A percentile compares a stretch with the other conserved stretches of the same genome.
Conservation (phyloP, 92 coral and sea anemone genomes). For the Heteractis magnifica region DNA sequence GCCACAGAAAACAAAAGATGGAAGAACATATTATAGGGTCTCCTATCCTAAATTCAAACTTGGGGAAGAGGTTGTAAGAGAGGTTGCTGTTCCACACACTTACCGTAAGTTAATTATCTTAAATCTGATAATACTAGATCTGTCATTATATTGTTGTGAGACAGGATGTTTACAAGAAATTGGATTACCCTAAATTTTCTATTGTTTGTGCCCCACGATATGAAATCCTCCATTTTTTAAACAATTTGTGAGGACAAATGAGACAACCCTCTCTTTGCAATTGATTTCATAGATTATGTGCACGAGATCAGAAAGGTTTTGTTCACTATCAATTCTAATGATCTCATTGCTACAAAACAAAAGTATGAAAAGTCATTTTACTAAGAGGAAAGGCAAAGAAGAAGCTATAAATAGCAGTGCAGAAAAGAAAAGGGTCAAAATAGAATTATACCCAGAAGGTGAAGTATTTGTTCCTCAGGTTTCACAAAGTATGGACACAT, state of each 20-base stretch:
- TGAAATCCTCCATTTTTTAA: no score
- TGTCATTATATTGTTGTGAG: no score
- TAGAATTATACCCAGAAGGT: slow-evolving; percentile 14
- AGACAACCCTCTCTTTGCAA: no score
- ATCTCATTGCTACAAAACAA: neutral
- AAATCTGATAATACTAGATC: no score
- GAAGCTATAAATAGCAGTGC: neutral
- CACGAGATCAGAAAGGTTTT: neutral
- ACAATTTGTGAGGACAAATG: no score
- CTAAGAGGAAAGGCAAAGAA: slow-evolving; percentile 2
- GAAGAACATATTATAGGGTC: slow-evolving; percentile 4
- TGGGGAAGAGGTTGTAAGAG: slow-evolving; percentile 22
- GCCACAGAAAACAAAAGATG: slow-evolving; percentile 5
- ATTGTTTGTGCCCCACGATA: no score
- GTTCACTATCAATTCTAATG: neutral
- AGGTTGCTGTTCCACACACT: slow-evolving; percentile 16
- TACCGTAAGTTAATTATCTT: neutral
- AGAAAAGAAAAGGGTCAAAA: neutral
- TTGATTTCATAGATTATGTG: slow-evolving; percentile 12
- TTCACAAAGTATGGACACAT: no score
- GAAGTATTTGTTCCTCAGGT: no score
- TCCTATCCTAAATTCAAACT: slow-evolving; percentile 13
- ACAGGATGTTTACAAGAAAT: no score
- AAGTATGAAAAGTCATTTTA: neutral
- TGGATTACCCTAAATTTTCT: no score